Percentiles rank a stretch among this genome's conserved stretches.
Evolutionary conservation across 2,888 invertebrate species (phyloP).

Genomic region (Zelleria hepariella): DNA sequence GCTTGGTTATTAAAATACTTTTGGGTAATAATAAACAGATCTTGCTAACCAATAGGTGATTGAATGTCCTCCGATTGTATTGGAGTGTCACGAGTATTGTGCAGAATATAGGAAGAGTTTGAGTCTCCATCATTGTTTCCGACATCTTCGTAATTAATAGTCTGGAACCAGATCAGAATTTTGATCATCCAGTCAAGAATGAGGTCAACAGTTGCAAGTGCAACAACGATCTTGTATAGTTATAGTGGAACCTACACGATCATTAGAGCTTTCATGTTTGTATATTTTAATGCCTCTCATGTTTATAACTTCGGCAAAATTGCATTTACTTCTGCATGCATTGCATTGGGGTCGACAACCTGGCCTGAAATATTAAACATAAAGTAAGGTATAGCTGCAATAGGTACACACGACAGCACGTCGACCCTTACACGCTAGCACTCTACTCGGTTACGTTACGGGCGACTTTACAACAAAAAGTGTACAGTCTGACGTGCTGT

Average conservation of each 20-base stretch:
- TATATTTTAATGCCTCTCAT: background rate
- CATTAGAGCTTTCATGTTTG: background rate
- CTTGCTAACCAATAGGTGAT: slow-evolving; percentile 25
- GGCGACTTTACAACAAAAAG: no score
- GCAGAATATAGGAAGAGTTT: slow-evolving; percentile 26
- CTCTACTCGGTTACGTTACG: no score
- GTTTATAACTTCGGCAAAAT: background rate
- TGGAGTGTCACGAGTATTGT: slow-evolving; percentile 25
- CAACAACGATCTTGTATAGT: no score
- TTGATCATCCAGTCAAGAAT: no score
- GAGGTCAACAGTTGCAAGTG: no score
- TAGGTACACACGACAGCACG: no score
- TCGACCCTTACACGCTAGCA: no score
- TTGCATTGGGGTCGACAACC: background rate
- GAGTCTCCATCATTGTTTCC: background rate
- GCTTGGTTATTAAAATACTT: slow-evolving; percentile 6
- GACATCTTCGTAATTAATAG: no score
- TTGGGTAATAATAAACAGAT: slow-evolving; percentile 1
- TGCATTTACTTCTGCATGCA: background rate
- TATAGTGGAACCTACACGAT: background rate
- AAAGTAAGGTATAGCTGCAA: background rate
- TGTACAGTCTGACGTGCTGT: no score
- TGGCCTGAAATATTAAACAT: background rate
- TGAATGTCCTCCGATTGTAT: slow-evolving; percentile 22
- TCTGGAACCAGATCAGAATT: background rate